These are phyloP conservation scores for Gephyroberyx darwinii DNA, from an alignment of 2,797 vertebrate genomes.

Conservation along the genomic window DNA sequence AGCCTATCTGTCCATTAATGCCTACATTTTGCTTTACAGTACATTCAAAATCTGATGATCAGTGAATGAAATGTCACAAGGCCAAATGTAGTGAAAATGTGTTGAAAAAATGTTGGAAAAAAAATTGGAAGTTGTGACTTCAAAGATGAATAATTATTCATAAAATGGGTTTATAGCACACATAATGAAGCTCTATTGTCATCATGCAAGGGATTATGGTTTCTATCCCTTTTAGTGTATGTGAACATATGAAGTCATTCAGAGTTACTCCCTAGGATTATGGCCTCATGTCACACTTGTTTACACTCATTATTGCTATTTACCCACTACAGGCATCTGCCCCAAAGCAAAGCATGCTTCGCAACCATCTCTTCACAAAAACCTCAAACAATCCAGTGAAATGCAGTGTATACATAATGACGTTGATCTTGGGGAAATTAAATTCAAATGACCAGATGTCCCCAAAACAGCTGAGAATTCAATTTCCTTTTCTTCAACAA, in stretches of 20 bases:
- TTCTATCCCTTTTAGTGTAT: conserved; percentile 25
- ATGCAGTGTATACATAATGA: conserved; percentile 53
- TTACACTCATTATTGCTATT: conserved; percentile 66
- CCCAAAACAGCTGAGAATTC: conserved; percentile 44
- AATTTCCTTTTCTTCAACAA: conserved; percentile 30
- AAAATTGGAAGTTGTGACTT: not conserved
- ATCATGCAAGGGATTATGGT: conserved; percentile 19
- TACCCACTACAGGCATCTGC: conserved; percentile 48
- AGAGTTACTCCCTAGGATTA: conserved; percentile 41
- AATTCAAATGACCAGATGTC: conserved; percentile 67
- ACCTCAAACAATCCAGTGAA: conserved; percentile 27
- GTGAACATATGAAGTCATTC: conserved; percentile 24
- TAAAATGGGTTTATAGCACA: not conserved
- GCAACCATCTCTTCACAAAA: conserved; percentile 18
- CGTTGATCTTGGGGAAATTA: conserved; percentile 66
- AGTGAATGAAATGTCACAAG: not conserved
- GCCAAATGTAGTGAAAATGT: not conserved
- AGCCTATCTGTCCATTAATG: not conserved
- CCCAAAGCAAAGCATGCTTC: conserved; percentile 45
- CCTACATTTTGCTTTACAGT: too few relatives aligned
- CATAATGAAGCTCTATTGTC: not conserved
- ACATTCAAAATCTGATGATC: too few relatives aligned
- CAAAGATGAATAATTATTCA: conserved; percentile 7
- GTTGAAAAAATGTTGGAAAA: not conserved
- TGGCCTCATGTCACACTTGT: conserved; percentile 51